Evolutionary conservation across 1,140 invertebrate genomes (phyloP).

Genomic region (Xylocopa sonorina): DNA sequence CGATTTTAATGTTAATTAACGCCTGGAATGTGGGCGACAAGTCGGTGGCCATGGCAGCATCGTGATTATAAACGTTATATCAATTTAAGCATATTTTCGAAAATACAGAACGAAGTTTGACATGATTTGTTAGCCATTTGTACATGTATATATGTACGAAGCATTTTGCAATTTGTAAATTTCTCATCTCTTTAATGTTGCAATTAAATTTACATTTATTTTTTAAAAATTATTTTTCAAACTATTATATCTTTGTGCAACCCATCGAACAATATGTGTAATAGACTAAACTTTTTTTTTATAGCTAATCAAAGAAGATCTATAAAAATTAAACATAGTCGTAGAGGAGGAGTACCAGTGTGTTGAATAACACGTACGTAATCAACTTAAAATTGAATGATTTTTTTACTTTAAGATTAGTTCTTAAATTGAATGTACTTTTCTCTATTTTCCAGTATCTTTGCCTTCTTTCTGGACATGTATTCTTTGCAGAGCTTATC

Average conservation of each 20-base stretch:
- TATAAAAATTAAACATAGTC: constrained; percentile 46
- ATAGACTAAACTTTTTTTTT: constrained; percentile 26
- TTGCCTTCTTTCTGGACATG: constrained; percentile 32
- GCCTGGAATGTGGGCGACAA: constrained; percentile 1
- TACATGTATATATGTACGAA: neutral
- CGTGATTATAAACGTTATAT: constrained; percentile 7
- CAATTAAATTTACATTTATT: neutral
- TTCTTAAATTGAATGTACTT: neutral
- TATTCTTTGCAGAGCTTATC: constrained; percentile 35
- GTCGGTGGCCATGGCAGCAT: neutral
- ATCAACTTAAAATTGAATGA: neutral
- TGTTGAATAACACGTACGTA: constrained; percentile 51
- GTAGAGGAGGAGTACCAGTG: constrained; percentile 10
- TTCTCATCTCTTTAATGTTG: neutral
- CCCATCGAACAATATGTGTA: too few relatives aligned
- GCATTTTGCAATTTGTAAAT: neutral
- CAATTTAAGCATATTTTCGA: neutral
- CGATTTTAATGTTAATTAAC: neutral
- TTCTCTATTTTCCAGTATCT: neutral
- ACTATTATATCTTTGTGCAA: too few relatives aligned
- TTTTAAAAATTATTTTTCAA: neutral
- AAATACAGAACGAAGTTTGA: neutral
- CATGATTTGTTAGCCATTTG: neutral
- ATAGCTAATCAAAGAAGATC: constrained; percentile 46
- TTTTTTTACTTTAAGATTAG: neutral